Conservation (phyloP, 2,888 invertebrate genomes). For the Nudaria mundana region DNA sequence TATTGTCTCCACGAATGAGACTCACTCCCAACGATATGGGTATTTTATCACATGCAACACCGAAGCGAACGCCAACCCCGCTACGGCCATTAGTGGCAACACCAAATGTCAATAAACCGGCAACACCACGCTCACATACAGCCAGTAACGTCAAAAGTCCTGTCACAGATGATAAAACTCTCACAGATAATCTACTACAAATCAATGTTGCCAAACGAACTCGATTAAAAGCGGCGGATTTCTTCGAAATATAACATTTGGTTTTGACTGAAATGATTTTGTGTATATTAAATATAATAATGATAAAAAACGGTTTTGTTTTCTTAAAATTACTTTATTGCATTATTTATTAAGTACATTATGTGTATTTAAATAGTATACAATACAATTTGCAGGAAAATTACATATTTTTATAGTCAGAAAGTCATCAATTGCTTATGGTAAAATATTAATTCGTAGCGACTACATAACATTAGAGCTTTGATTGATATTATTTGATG, state of each 20-base stretch:
- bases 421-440: no score
- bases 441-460: no score
- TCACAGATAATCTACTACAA: slow-evolving; percentile 93
- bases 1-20: slow-evolving; percentile 67
- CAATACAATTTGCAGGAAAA: no score
- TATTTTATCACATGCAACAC: slow-evolving; percentile 51
- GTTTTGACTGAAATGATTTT: no score
- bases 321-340: neutral
- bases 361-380: no score
- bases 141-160: slow-evolving; percentile 22
- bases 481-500: no score
- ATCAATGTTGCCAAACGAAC: slow-evolving; percentile 87
- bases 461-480: no score
- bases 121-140: slow-evolving; percentile 19
- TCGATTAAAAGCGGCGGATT: slow-evolving; percentile 90
- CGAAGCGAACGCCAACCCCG: slow-evolving; percentile 42
- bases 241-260: slow-evolving; percentile 74
- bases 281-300: slow-evolving; percentile 9
- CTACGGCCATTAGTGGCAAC: slow-evolving; percentile 48
- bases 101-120: slow-evolving; percentile 33
- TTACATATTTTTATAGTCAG: no score
- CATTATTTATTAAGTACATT: no score
- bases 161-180: slow-evolving; percentile 63
- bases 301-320: neutral
- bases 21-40: slow-evolving; percentile 67